Evolutionary conservation across 2,888 invertebrate genomes (phyloP), one percentile per base, ranked within the genome.

Genomic region (Tricholauxania praeusta): DNA sequence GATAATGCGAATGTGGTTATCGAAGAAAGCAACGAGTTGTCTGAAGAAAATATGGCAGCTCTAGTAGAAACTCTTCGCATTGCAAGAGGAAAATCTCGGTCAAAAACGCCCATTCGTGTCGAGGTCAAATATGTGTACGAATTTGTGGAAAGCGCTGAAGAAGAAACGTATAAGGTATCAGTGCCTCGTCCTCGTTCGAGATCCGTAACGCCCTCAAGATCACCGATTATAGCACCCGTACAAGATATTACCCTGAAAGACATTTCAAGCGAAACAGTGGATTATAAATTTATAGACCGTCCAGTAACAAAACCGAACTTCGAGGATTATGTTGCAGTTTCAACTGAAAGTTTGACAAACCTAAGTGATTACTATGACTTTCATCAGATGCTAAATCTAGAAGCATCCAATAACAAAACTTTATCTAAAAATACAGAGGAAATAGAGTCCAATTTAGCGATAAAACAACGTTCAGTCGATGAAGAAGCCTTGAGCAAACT

Each of bases 371-470:
- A 72, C 47, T 78, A 80, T 28, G 81, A 85, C 15, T 84, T 84
- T 53, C 80, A 84, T 53, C 67, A 81, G 12, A 78, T 81, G 77
- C 76, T 86, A 0, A 86, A 87, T 64, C 71, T 82, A 49, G 82
- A 83, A 52, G 79, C 77, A 3, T 78, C 80, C 3, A 72, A 76
- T 12, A 76, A 80, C 51, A 76, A 77, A 7, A 81, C 79, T 0
- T 63, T 81, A 4, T 49, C 72, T 1, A 78, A 80, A 66, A 79
- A 77, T 22, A 75, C 78, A 14, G 81, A 82, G 60, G 80, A 84
- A 60, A 39, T 78, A 15, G 85, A 84, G 67, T 78, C 74, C n/a
- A 69, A 77, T 6, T 59, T 82, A n/a, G 80, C 78, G 1, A 75
- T 77, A n/a, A 80, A 77, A 55, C 85, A 84, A 64, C 79, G 78